Base-by-base conservation (phyloP, 92 coral and sea anemone species). In the Plumapathes pennacea region DNA sequence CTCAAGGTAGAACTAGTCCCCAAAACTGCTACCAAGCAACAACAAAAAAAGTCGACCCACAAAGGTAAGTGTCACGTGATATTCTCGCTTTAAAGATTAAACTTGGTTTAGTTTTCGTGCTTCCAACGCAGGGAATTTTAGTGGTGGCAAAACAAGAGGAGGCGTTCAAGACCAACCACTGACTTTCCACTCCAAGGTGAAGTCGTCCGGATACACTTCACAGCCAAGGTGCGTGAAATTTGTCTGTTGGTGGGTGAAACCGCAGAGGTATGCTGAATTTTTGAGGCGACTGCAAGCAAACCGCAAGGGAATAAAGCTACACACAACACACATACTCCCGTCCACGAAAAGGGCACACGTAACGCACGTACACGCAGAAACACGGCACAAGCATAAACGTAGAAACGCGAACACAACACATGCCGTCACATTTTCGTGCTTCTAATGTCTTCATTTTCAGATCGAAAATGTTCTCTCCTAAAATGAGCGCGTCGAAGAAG, bases 401-500 rank as follows among this genome's bases (percentile, higher is more conserved):
- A n/a, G n/a, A n/a, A n/a, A n/a, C n/a, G n/a, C n/a, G n/a, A n/a
- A n/a, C n/a, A n/a, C n/a, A n/a, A n/a, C n/a, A n/a, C n/a, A n/a
- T n/a, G n/a, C n/a, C n/a, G n/a, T n/a, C n/a, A n/a, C n/a, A n/a
- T n/a, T n/a, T n/a, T n/a, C n/a, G n/a, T n/a, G n/a, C n/a, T n/a
- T n/a, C n/a, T n/a, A n/a, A n/a, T n/a, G n/a, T n/a, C n/a, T n/a
- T 10, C 22, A 11, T 15, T 67, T 81, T 54, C 65, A 92, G 97
- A 48, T 70, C 89, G 1, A 80, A 74, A 40, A 88, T 92, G 98
- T 92, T 92, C 61, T 92, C 94, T n/a, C 96, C 98, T 0, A 88
- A 80, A 73, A 78, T 85, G n/a, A 81, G 56, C 38, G 28, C 54
- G 1, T 55, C 69, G 1, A 92, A 84, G 61, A 85, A 76, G 34